These are phyloP conservation scores for Brevimyrus niger DNA, from an alignment of 2,113 vertebrate genomes.

Conservation along the genomic window DNA sequence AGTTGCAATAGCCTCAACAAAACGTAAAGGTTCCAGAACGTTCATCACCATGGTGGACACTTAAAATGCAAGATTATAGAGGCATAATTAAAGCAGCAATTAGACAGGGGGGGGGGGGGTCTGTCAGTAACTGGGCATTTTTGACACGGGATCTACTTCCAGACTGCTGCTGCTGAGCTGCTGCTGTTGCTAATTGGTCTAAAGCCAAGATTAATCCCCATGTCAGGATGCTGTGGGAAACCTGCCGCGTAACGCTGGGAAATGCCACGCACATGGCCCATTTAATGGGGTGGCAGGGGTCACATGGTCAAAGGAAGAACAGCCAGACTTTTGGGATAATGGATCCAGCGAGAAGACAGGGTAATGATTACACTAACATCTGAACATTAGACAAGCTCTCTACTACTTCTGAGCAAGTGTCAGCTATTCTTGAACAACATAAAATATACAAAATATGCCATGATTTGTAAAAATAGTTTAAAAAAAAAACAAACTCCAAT, in stretches of 20 bases:
- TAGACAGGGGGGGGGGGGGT: conserved; percentile 64
- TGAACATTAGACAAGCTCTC: background rate
- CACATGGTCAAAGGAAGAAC: conserved; percentile 24
- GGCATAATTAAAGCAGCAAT: conserved; percentile 52
- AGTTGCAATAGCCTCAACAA: conserved; percentile 7
- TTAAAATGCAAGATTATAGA: conserved; percentile 74
- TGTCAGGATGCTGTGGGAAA: conserved; percentile 58
- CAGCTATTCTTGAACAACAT: background rate
- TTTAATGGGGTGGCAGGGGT: conserved; percentile 48
- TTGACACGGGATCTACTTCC: conserved; percentile 71
- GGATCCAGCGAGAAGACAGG: background rate
- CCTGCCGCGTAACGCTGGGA: conserved; percentile 43
- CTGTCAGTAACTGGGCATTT: conserved; percentile 80
- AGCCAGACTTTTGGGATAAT: background rate
- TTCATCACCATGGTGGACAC: conserved; percentile 42
- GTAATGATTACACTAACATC: background rate
- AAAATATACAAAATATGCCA: background rate
- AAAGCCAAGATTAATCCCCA: conserved; percentile 72
- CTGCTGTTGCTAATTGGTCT: conserved; percentile 77
- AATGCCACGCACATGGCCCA: conserved; percentile 36
- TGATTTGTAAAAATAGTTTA: background rate
- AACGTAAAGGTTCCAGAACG: conserved; percentile 51
- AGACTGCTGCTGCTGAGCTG: conserved; percentile 58
- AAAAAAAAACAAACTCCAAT: background rate
- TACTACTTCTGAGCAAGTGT: background rate